Evolutionary conservation across 2,113 vertebrate genomes (phyloP).

Genomic region (Stigmatopora argus): DNA sequence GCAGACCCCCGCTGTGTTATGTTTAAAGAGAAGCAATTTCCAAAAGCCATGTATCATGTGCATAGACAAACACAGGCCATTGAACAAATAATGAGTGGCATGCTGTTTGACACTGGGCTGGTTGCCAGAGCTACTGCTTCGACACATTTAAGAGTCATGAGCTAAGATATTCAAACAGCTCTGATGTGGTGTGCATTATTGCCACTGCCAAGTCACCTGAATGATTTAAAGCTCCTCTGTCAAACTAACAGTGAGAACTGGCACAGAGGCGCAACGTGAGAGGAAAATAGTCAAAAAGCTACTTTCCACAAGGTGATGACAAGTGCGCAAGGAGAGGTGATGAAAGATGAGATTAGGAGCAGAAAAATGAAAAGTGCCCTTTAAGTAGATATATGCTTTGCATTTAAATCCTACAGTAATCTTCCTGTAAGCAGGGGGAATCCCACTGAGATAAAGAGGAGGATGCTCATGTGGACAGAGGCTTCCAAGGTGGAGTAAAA

Average conservation of each 20-base stretch:
- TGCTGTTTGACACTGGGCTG: slow-evolving; percentile 23
- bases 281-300: not conserved
- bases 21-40: slow-evolving; percentile 29
- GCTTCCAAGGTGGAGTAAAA: slow-evolving; percentile 39
- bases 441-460: slow-evolving; percentile 57
- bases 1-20: slow-evolving; percentile 26
- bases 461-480: slow-evolving; percentile 41
- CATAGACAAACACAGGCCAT: slow-evolving; percentile 19
- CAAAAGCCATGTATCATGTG: slow-evolving; percentile 22
- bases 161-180: slow-evolving; percentile 31
- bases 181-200: slow-evolving; percentile 26
- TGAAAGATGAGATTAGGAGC: slow-evolving; percentile 29
- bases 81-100: slow-evolving; percentile 34
- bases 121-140: slow-evolving; percentile 32
- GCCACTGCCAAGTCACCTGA: slow-evolving; percentile 33
- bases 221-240: slow-evolving; percentile 38
- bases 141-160: slow-evolving; percentile 34
- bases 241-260: slow-evolving; percentile 35
- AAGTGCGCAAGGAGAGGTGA: slow-evolving; percentile 17
- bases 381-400: slow-evolving; percentile 56
- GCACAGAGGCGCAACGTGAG: slow-evolving; percentile 12
- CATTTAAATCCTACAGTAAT: slow-evolving; percentile 55
- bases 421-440: slow-evolving; percentile 46
- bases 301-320: slow-evolving; percentile 7
- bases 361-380: slow-evolving; percentile 60